These are phyloP conservation scores for Indicator maculatus DNA, from an alignment of 2,113 vertebrate species.

Conservation along the genomic window DNA sequence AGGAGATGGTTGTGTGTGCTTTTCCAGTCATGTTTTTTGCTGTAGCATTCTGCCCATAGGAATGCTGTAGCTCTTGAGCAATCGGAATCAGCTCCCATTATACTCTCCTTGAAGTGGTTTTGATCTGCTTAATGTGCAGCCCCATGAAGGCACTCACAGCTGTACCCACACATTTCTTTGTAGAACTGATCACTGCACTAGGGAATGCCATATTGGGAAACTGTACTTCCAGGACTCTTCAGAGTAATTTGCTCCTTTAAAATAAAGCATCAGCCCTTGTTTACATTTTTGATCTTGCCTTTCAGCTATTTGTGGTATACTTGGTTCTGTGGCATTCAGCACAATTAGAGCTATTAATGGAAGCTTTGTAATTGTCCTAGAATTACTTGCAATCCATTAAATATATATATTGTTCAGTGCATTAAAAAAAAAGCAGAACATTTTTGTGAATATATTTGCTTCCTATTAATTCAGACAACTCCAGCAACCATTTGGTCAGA, in stretches of 20 bases:
- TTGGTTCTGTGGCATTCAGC: background rate
- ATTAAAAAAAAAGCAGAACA: background rate
- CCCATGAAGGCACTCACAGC: background rate
- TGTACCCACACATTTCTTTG: background rate
- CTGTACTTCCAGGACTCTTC: background rate
- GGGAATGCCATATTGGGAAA: background rate
- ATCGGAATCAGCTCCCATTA: fast-evolving
- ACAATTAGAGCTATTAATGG: background rate
- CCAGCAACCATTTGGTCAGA: background rate
- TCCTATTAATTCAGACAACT: background rate
- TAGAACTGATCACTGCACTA: background rate
- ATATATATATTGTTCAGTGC: background rate
- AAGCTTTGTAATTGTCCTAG: background rate
- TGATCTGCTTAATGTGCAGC: background rate
- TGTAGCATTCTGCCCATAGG: background rate
- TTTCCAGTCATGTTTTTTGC: background rate
- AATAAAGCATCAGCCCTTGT: background rate
- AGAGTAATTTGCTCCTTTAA: background rate
- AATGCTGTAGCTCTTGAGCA: background rate
- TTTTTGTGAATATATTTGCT: background rate
- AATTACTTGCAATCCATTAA: background rate
- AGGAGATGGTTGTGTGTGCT: background rate
- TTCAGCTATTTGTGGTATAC: background rate
- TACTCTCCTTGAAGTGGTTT: background rate
- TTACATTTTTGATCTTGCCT: background rate